These are phyloP conservation scores for Prionchulus punctatus DNA, from an alignment of 2,888 invertebrate species.

Conservation along the genomic window DNA sequence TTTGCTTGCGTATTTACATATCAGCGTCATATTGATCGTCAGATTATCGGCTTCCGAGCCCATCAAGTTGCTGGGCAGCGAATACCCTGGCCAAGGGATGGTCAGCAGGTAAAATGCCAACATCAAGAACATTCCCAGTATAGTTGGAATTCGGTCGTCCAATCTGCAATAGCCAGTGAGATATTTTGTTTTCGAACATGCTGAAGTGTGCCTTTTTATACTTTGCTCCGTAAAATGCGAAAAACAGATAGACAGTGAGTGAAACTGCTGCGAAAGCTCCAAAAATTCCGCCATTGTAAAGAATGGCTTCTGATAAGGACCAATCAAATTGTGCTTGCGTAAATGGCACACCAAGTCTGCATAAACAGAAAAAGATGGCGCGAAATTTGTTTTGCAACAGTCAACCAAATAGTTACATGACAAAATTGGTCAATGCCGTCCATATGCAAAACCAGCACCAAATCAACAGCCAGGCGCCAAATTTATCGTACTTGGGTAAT, in stretches of 20 bases:
- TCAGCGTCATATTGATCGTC: not conserved
- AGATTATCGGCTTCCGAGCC: not conserved
- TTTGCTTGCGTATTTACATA: not conserved
- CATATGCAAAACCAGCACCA: conserved; percentile 1
- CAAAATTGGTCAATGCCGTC: not conserved
- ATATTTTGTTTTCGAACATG: not conserved
- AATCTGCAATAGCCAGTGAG: not conserved
- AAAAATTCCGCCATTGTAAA: not conserved
- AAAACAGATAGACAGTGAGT: not conserved
- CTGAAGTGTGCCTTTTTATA: not conserved
- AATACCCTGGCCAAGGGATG: not conserved
- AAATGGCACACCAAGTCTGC: not conserved
- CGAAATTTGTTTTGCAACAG: not conserved
- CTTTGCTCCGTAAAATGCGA: not conserved
- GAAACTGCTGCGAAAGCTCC: not conserved
- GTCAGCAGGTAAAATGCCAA: not conserved
- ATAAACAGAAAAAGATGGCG: not conserved
- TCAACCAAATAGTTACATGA: not conserved
- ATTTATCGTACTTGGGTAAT: not conserved
- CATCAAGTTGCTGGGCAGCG: no score
- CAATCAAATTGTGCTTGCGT: conserved; percentile 1
- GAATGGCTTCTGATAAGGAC: not conserved
- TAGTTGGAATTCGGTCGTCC: not conserved
- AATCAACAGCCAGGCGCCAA: not conserved
- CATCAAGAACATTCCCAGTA: not conserved